Percentiles rank a stretch among this genome's conserved stretches.
Conservation (phyloP, 1,140 invertebrate species). For the Dolichoris vasculosae region DNA sequence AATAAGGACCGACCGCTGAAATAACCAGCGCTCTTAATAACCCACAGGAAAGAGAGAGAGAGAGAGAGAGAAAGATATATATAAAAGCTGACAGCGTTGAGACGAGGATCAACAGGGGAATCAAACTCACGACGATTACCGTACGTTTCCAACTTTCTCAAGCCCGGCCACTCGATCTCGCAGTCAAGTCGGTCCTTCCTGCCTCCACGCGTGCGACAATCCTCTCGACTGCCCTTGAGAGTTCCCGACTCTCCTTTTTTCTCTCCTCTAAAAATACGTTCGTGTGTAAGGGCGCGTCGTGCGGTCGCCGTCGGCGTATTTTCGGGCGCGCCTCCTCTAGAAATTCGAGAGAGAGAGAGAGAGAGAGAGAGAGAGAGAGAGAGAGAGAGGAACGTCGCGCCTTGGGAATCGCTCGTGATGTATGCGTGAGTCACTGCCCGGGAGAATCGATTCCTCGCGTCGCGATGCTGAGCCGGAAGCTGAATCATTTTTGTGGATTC, state of each 20-base stretch:
- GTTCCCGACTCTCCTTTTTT: not conserved
- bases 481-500: constrained; percentile 4
- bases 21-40: too few relatives aligned
- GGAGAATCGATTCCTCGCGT: not conserved
- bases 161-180: not conserved
- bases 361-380: not conserved
- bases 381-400: not conserved
- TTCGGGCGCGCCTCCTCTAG: not conserved
- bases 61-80: too few relatives aligned
- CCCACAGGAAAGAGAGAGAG: too few relatives aligned
- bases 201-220: too few relatives aligned
- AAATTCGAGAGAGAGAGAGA: not conserved
- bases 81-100: not conserved
- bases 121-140: not conserved
- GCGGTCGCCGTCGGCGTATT: not conserved
- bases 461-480: not conserved
- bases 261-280: not conserved
- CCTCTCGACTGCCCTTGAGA: not conserved
- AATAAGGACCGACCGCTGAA: too few relatives aligned
- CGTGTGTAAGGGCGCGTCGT: not conserved
- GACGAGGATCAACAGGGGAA: not conserved
- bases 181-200: not conserved
- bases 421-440: not conserved
- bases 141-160: not conserved
- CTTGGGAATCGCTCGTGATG: not conserved